Evolutionary conservation across 2,888 invertebrate genomes (phyloP).

Genomic region (Eupithecia centaureata): DNA sequence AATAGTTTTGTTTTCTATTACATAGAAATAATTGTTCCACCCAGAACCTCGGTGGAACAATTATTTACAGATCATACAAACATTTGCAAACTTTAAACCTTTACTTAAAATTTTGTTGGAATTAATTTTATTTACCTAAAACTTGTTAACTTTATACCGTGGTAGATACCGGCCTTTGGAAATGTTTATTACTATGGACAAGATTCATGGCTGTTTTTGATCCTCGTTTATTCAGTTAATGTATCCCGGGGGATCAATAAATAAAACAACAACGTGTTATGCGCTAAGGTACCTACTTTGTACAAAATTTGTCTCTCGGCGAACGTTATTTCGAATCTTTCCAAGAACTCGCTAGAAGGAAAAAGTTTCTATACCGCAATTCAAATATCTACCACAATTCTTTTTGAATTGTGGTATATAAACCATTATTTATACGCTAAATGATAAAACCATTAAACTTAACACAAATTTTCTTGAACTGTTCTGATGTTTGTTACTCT

Average conservation of each 20-base stretch:
- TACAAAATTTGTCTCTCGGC: constrained; percentile 7
- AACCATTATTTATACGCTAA: too few relatives aligned
- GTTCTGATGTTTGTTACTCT: too few relatives aligned
- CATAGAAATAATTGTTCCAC: too few relatives aligned
- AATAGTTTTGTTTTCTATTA: too few relatives aligned
- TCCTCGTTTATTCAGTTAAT: constrained; percentile 23
- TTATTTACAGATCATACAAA: too few relatives aligned
- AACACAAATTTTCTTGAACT: too few relatives aligned
- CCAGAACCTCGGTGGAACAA: too few relatives aligned
- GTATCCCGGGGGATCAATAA: constrained; percentile 16
- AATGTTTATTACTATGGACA: constrained; percentile 11
- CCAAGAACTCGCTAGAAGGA: neutral
- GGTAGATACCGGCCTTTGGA: neutral
- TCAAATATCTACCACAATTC: too few relatives aligned
- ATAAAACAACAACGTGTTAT: constrained; percentile 14
- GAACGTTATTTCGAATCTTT: constrained; percentile 9
- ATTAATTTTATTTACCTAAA: neutral
- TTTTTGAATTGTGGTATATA: too few relatives aligned
- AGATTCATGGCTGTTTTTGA: constrained; percentile 19
- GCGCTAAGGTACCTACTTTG: neutral
- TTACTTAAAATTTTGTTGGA: too few relatives aligned
- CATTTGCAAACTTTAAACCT: too few relatives aligned
- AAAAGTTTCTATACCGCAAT: neutral
- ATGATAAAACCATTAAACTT: too few relatives aligned
- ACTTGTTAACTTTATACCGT: neutral